These are phyloP conservation scores for Phortica variegata DNA, from an alignment of 1,140 invertebrate species.

Conservation along the genomic window DNA sequence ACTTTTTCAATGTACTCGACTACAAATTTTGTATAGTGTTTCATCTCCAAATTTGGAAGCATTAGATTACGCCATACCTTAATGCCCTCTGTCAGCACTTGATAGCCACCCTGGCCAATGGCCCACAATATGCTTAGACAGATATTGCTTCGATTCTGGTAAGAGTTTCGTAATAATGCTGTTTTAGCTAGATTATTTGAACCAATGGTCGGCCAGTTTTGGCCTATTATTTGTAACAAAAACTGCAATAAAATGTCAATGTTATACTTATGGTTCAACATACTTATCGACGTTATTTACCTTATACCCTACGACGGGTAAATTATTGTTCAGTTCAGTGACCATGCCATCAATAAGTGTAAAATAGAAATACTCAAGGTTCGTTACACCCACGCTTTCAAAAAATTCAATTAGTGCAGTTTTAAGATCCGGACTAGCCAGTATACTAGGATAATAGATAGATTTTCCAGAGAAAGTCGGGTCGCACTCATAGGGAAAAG, in stretches of 20 bases:
- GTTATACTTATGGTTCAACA: background rate
- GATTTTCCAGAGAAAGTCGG: slow-evolving; percentile 46
- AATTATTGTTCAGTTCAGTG: slow-evolving; percentile 48
- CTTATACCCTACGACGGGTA: slow-evolving; percentile 68
- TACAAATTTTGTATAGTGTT: slow-evolving; percentile 71
- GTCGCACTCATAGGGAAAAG: slow-evolving; percentile 40
- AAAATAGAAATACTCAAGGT: slow-evolving; percentile 63
- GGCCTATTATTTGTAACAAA: slow-evolving; percentile 68
- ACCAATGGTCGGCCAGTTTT: slow-evolving; percentile 66
- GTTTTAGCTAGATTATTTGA: slow-evolving; percentile 65
- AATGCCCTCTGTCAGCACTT: slow-evolving; percentile 70
- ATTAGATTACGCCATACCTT: slow-evolving; percentile 81
- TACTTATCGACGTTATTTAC: too few species aligned
- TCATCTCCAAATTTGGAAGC: slow-evolving; percentile 72
- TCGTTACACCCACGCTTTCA: slow-evolving; percentile 58
- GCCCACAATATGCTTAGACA: slow-evolving; percentile 78
- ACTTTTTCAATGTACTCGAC: slow-evolving; percentile 70
- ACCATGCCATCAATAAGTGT: slow-evolving; percentile 63
- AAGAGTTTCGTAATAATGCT: slow-evolving; percentile 68
- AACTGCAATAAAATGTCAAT: too few species aligned
- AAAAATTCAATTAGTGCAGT: slow-evolving; percentile 41
- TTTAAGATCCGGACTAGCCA: slow-evolving; percentile 30
- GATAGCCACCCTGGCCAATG: slow-evolving; percentile 72
- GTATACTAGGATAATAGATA: slow-evolving; percentile 38
- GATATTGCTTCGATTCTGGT: slow-evolving; percentile 76